Base-by-base conservation (phyloP, 2,888 invertebrate species). In the Ophioninae sp. region DNA sequence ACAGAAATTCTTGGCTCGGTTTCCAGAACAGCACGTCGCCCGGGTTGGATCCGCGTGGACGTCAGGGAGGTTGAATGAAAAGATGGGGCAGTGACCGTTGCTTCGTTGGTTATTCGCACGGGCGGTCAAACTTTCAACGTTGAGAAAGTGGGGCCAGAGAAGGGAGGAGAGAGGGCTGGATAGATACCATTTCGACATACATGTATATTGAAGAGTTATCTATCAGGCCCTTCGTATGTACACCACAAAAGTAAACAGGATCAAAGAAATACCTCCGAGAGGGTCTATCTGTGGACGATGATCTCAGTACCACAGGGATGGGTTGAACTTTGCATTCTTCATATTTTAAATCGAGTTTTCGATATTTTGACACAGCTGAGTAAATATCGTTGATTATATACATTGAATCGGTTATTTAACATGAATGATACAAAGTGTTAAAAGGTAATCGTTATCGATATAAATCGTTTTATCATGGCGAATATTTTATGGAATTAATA, bases 1-100 rank as follows among this genome's bases (percentile, higher is more conserved):
- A 90, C 88, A 88, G 87, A 89, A 88, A 88, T 51, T 89, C 84
- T 88, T 90, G 90, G 90, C 90, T 88, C 83, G 61, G 78, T 67
- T 87, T 88, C 89, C 86, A 73, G 76, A 76, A 74, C 65, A 30
- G 39, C 61, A 74, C 73, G 78, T 74, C 22, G 68, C 59, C 72
- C 41, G 41, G 30, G 65, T 37, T 44, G 44, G 30, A 41, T 20
- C 30, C n/a, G 67, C 44, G 67, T 17, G 51, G 51, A 51, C 51
- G 51, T 51, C 51, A 79, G 44, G 22, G 59, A 37, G 44, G 80
- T 41, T 39, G 61, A 61, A 63, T 44, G 56, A 69, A 30, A 65
- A 67, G 61, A 30, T 7, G 58, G 39, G n/a, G 65, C 44, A 41
- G 64, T 56, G 56, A 58, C 71, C 56, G 71, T 37, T 30, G 51